Evolutionary conservation across 2,113 vertebrate species (phyloP).

Genomic region (Platycercus adscitus): DNA sequence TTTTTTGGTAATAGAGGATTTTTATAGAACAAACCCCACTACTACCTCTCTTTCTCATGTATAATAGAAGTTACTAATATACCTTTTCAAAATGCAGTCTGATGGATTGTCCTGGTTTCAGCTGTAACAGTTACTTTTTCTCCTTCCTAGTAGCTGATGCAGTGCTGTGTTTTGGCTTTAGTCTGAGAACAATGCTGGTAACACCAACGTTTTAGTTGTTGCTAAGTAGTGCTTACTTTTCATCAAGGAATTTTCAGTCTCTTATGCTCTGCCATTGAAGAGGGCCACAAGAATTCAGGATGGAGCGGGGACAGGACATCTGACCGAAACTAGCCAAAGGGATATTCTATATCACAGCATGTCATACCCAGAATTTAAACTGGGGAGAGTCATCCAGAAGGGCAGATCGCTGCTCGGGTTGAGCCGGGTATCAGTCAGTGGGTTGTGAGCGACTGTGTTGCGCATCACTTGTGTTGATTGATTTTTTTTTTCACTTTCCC

Average conservation of each 20-base stretch:
- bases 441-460: background rate
- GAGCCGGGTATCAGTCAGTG: background rate
- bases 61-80: background rate
- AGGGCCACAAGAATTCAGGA: background rate
- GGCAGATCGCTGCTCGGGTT: background rate
- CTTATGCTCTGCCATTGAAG: background rate
- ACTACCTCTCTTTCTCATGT: background rate
- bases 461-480: background rate
- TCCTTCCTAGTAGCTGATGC: background rate
- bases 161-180: background rate
- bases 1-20: background rate
- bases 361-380: background rate
- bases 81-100: background rate
- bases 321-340: background rate
- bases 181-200: background rate
- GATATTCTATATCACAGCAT: background rate
- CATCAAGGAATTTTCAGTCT: background rate
- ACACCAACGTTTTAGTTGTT: background rate
- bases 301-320: background rate
- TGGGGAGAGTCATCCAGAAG: background rate
- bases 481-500: background rate
- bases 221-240: background rate
- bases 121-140: background rate
- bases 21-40: background rate
- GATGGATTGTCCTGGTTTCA: background rate